phyloP scores from a whole-genome alignment of 2,888 invertebrate species.

The Quadroppia sp. region DNA sequence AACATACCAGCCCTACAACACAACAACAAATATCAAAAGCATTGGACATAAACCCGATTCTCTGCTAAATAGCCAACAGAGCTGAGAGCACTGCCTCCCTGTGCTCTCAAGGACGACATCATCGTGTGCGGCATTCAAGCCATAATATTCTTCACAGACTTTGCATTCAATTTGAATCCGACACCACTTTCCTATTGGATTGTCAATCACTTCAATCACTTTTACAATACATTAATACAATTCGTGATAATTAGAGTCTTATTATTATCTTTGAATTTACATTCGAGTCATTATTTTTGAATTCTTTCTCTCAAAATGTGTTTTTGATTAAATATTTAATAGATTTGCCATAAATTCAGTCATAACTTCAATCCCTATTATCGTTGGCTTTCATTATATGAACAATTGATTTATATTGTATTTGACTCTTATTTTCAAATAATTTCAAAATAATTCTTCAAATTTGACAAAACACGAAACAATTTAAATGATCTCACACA shows the following conservation, averaged over 20 bases:
- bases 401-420: too few relatives aligned
- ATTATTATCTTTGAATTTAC: neutral
- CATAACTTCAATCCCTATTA: too few relatives aligned
- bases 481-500: too few relatives aligned
- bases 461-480: too few relatives aligned
- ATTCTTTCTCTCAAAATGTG: too few relatives aligned
- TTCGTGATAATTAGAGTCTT: slow-evolving; percentile 13
- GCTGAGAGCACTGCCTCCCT: neutral
- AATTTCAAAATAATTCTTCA: too few relatives aligned
- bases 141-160: neutral
- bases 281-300: neutral
- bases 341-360: too few relatives aligned
- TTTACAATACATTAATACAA: slow-evolving; percentile 26
- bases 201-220: slow-evolving; percentile 23
- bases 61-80: neutral
- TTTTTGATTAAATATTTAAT: too few relatives aligned
- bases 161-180: neutral
- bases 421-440: too few relatives aligned
- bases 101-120: slow-evolving; percentile 22
- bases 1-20: too few relatives aligned
- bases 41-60: slow-evolving; percentile 12
- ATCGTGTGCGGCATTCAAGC: neutral
- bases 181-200: slow-evolving; percentile 15
- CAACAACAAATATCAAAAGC: neutral
- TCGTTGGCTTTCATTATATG: too few relatives aligned